Evolutionary conservation across 2,113 vertebrate genomes (phyloP).

Genomic region (Natator depressus): DNA sequence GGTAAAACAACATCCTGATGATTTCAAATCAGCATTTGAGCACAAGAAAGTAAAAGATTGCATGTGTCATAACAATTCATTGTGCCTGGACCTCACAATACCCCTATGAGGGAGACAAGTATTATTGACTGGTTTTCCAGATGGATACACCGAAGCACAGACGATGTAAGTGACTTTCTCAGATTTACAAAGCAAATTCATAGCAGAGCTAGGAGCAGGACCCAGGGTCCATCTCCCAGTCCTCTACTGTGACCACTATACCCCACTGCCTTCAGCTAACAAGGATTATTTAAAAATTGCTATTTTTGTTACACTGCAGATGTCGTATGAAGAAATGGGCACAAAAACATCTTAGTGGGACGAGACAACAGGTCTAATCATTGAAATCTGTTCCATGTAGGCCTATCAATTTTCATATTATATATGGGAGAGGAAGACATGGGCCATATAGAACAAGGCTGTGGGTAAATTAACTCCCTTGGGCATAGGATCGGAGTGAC

Average conservation of each 20-base stretch:
- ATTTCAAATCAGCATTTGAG: fast-evolving
- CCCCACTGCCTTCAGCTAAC: neutral
- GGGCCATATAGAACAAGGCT: neutral
- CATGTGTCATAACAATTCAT: neutral
- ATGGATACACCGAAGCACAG: neutral
- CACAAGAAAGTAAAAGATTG: slow-evolving; percentile 10
- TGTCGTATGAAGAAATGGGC: neutral
- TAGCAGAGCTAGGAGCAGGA: neutral
- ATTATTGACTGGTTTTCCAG: neutral
- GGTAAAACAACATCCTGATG: neutral
- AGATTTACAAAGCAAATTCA: neutral
- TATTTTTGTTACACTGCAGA: neutral
- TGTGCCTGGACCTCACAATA: neutral
- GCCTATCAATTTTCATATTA: neutral
- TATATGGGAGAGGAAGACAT: neutral
- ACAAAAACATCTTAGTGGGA: neutral
- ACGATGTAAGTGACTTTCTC: neutral
- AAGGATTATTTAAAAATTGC: neutral
- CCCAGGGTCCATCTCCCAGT: neutral
- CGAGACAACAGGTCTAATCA: neutral
- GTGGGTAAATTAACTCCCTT: neutral
- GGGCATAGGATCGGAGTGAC: neutral
- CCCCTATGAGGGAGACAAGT: neutral
- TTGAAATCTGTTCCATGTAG: neutral
- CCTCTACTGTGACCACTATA: neutral